Evolutionary conservation across 1,140 invertebrate genomes (phyloP), one percentile per base, ranked within the genome.

Genomic region (Trichogramma pretiosum): DNA sequence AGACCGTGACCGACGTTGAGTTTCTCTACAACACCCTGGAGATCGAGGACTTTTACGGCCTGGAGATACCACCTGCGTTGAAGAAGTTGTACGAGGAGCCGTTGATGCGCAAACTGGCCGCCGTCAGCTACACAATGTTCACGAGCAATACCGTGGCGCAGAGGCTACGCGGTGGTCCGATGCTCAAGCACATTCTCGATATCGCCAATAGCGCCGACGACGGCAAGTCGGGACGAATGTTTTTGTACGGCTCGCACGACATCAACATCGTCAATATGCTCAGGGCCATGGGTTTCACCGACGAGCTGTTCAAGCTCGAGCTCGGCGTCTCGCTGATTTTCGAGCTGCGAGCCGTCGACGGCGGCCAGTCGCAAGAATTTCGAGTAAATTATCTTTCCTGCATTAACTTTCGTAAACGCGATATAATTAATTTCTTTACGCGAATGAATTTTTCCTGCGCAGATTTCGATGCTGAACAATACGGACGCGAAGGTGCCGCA

Each of bases 241-340:
- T 76, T 56, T 59, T 83, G 9, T 87, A 85, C 64, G 77, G 84
- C 0, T 84, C 72, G 0, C 85, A 89, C 59, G 85, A 89, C 61
- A 68, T 85, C 2, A 85, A 80, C 0, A 58, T 87, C n/a, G 81
- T 87, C 0, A 80, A 77, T 56, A 56, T 83, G 5, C 73, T 85
- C 67, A 74, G 82, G 47, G 74, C 82, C 0, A 71, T 88, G 54
- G 82, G 82, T 7, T 80, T 81, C 48, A 62, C 71, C 0, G 74
- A 80, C 47, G 65, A 77, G 51, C 65, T 72, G 13, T 60, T 83
- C 10, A 77, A 82, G 57, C 85, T 84, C 0, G 79, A 81, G 32
- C 84, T 82, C 63, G 83, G 82, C 2, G 78, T 83, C 1, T 77
- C 78, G 13, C 46, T 89, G 2, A 73, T 81, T 18, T 70, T 87